These are phyloP conservation scores for Umimayanthus kanabou DNA, from an alignment of 92 coral and sea anemone genomes.

Conservation along the genomic window DNA sequence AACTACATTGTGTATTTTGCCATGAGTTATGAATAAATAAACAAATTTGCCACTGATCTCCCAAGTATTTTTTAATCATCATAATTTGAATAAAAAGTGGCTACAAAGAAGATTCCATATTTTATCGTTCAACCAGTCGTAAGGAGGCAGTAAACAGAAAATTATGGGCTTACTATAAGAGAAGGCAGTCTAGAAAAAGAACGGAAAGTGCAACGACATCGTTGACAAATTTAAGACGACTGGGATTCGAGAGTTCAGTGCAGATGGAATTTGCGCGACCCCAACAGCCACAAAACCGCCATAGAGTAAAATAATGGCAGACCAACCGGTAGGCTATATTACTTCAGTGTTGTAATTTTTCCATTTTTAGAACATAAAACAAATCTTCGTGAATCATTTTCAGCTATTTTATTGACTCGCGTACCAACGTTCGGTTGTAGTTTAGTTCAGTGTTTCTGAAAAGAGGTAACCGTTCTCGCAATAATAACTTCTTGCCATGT, in stretches of 20 bases:
- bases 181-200: neutral
- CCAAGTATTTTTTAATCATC: slow-evolving; percentile 42
- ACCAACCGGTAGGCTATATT: slow-evolving; percentile 13
- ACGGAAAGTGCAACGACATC: neutral
- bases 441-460: neutral
- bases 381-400: neutral
- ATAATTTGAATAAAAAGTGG: slow-evolving; percentile 25
- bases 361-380: neutral
- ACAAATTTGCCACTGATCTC: slow-evolving; percentile 38
- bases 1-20: slow-evolving; percentile 27
- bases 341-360: neutral
- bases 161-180: neutral
- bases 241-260: neutral
- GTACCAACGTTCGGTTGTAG: neutral
- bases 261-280: neutral
- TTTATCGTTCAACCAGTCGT: slow-evolving; percentile 13
- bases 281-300: slow-evolving; percentile 22
- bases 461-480: neutral
- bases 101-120: slow-evolving; percentile 9
- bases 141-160: neutral
- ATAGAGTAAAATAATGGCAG: slow-evolving; percentile 8
- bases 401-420: neutral
- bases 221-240: neutral
- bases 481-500: slow-evolving; percentile 16
- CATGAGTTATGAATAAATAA: slow-evolving; percentile 41